These are phyloP conservation scores for Thamnophis sirtalis DNA, from an alignment of 2,113 vertebrate genomes.

Conservation along the genomic window DNA sequence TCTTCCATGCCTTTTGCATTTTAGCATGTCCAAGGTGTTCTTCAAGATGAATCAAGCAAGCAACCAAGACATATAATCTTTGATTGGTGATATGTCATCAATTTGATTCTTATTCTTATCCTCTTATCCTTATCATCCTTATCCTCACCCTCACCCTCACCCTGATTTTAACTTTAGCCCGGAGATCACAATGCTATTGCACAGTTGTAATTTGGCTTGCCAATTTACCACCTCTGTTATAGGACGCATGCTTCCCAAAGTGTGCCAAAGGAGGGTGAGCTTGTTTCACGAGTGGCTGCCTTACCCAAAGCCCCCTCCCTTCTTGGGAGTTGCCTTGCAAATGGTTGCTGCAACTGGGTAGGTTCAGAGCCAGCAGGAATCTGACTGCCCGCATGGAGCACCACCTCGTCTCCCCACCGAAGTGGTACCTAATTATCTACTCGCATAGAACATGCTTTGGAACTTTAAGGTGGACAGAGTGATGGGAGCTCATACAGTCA, in stretches of 20 bases:
- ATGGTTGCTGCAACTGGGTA: fast-evolving
- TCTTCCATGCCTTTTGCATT: not conserved
- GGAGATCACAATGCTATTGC: not conserved
- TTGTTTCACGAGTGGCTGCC: not conserved
- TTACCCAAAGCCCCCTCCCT: not conserved
- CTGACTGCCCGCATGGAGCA: not conserved
- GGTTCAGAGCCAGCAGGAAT: not conserved
- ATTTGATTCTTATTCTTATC: not conserved
- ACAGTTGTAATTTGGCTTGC: not conserved
- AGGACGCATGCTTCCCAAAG: not conserved
- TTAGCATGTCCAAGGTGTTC: not conserved
- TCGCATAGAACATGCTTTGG: not conserved
- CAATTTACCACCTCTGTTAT: not conserved
- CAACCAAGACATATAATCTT: not conserved
- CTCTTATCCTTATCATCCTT: too few relatives aligned
- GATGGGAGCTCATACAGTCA: not conserved
- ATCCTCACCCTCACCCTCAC: too few relatives aligned
- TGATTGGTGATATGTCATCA: not conserved
- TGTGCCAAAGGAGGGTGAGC: not conserved
- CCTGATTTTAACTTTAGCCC: not conserved
- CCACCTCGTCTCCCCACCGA: not conserved
- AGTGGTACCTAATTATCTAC: not conserved
- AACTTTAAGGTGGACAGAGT: not conserved
- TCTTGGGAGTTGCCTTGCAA: not conserved
- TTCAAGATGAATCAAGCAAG: not conserved